Conservation (phyloP, 2,888 invertebrate species). For the Coleophora flavipennella region DNA sequence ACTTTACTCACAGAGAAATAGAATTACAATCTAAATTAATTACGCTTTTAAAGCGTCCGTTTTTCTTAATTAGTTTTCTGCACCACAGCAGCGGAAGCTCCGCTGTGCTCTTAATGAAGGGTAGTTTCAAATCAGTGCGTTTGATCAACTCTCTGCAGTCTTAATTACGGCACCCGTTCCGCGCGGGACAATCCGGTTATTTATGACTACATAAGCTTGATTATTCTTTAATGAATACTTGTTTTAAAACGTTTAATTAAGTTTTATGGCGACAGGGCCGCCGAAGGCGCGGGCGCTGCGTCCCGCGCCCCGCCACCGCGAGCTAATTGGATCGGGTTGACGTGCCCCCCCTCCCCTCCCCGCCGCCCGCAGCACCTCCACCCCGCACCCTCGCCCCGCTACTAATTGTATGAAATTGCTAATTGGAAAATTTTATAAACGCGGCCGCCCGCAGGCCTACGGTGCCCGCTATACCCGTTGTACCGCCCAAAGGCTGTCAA, state of each 20-base stretch:
- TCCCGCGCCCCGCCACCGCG: slow-evolving; percentile 68
- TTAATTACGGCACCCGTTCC: slow-evolving; percentile 71
- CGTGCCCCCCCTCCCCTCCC: slow-evolving; percentile 46
- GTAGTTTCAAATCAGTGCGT: slow-evolving; percentile 73
- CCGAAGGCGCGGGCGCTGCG: slow-evolving; percentile 39
- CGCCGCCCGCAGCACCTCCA: slow-evolving; percentile 27
- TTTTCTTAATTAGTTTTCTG: slow-evolving; percentile 73
- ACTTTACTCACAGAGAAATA: slow-evolving; percentile 70
- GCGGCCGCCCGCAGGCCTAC: slow-evolving; percentile 61
- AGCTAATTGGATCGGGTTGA: slow-evolving; percentile 73
- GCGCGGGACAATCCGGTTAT: slow-evolving; percentile 73
- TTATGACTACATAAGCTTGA: slow-evolving; percentile 75
- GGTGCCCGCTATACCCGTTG: slow-evolving; percentile 29
- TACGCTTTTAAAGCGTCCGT: slow-evolving; percentile 74
- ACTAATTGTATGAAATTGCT: slow-evolving; percentile 73
- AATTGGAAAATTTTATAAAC: slow-evolving; percentile 73
- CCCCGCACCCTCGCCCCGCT: slow-evolving; percentile 38
- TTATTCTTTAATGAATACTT: slow-evolving; percentile 75
- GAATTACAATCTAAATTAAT: slow-evolving; percentile 74
- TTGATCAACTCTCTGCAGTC: slow-evolving; percentile 74
- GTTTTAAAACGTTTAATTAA: slow-evolving; percentile 75
- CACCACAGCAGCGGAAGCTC: slow-evolving; percentile 71
- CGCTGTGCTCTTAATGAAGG: slow-evolving; percentile 65
- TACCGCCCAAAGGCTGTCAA: slow-evolving; percentile 30
- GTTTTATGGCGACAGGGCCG: slow-evolving; percentile 73